A percentile compares a stretch with the other conserved stretches of the same genome.
These are phyloP conservation scores for Gonioctena quinquepunctata DNA, from an alignment of 1,140 invertebrate genomes.

Conservation along the genomic window DNA sequence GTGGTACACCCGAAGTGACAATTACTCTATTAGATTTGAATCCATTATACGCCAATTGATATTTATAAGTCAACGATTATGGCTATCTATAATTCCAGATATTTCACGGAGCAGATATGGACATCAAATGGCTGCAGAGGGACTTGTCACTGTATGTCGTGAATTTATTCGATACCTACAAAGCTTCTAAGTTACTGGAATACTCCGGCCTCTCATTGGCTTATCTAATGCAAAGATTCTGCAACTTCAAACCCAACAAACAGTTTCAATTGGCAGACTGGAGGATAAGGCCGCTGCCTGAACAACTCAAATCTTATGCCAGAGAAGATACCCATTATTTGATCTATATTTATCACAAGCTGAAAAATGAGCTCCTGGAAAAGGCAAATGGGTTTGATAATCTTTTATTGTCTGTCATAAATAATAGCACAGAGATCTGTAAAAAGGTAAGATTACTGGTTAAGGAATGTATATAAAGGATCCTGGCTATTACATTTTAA, in stretches of 20 bases:
- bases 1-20: no score
- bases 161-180: slow-evolving; percentile 96
- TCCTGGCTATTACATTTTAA: no score
- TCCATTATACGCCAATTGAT: no score
- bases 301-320: slow-evolving; percentile 86
- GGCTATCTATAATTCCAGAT: slow-evolving; percentile 60
- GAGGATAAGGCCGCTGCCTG: slow-evolving; percentile 89
- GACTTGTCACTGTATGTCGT: slow-evolving; percentile 95
- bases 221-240: slow-evolving; percentile 80
- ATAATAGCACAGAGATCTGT: slow-evolving; percentile 75
- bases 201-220: slow-evolving; percentile 76
- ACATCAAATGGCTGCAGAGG: slow-evolving; percentile 93
- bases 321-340: slow-evolving; percentile 95
- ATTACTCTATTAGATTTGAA: no score
- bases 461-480: no score
- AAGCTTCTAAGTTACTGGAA: slow-evolving; percentile 79
- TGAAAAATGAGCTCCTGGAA: slow-evolving; percentile 79
- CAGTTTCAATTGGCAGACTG: slow-evolving; percentile 94
- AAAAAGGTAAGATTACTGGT: slow-evolving; percentile 61
- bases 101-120: slow-evolving; percentile 89
- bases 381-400: slow-evolving; percentile 71
- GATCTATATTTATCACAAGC: slow-evolving; percentile 85
- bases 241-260: slow-evolving; percentile 82
- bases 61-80: background rate
- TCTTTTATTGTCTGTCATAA: slow-evolving; percentile 71